Evolutionary conservation across 2,888 invertebrate genomes (phyloP).

Genomic region (Dasypogon diadema): DNA sequence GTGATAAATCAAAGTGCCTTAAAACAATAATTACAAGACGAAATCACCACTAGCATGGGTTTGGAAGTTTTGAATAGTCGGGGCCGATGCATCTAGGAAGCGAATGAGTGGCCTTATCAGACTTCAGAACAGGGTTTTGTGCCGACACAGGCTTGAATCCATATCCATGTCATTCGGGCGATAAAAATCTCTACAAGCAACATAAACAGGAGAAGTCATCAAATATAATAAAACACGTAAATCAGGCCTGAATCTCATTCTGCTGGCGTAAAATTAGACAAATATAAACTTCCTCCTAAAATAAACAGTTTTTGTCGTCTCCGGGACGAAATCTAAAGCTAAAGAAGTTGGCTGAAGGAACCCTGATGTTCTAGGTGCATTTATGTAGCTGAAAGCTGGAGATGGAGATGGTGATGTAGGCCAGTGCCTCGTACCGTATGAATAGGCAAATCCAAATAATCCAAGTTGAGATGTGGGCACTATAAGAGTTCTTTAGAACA

Average conservation of each 20-base stretch:
- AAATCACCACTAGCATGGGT: background rate
- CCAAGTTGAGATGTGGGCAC: slow-evolving; percentile 36
- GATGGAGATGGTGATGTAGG: no score
- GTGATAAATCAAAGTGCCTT: slow-evolving; percentile 32
- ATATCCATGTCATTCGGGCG: slow-evolving; percentile 23
- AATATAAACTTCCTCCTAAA: slow-evolving; percentile 56
- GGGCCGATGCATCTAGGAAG: background rate
- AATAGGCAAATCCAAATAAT: slow-evolving; percentile 43
- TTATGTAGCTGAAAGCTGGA: background rate
- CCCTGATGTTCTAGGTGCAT: slow-evolving; percentile 14
- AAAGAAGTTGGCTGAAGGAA: background rate
- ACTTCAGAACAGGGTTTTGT: background rate
- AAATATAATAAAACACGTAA: slow-evolving; percentile 51
- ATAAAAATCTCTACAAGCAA: slow-evolving; percentile 52
- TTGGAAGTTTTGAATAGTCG: background rate
- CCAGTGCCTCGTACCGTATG: slow-evolving; percentile 11
- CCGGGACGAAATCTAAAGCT: background rate
- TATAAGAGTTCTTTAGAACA: slow-evolving; percentile 15
- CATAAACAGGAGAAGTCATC: slow-evolving; percentile 53
- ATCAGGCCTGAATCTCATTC: slow-evolving; percentile 50
- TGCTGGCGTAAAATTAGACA: slow-evolving; percentile 53
- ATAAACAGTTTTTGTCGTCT: slow-evolving; percentile 52
- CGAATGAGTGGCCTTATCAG: slow-evolving; percentile 6
- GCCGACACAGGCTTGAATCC: background rate
- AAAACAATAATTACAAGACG: slow-evolving; percentile 38